A percentile compares a stretch with the other conserved stretches of the same genome.
Conservation (phyloP, 2,113 vertebrate species). For the Perca schrenkii region DNA sequence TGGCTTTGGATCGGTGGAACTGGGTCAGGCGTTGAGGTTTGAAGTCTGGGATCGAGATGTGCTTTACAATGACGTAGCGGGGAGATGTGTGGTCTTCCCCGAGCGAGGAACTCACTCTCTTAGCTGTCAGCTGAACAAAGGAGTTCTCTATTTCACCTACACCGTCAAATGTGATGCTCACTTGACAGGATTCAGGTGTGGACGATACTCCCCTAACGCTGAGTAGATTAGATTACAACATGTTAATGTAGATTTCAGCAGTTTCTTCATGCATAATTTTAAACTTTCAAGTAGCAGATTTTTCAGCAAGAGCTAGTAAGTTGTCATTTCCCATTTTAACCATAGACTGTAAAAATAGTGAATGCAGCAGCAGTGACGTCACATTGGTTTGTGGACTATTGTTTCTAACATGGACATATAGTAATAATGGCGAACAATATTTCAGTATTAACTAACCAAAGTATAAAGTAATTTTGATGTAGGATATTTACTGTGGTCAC, state of each 20-base stretch:
- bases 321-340: neutral
- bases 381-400: too few relatives aligned
- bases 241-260: neutral
- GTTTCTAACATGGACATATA: too few relatives aligned
- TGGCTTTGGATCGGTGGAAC: conserved; percentile 80
- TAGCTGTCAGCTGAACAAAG: conserved; percentile 81
- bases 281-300: neutral
- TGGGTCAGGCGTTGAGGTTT: conserved; percentile 80
- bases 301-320: neutral
- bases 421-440: neutral
- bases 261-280: neutral
- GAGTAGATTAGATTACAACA: conserved; percentile 50
- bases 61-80: conserved; percentile 77
- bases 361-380: too few relatives aligned
- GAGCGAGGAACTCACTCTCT: conserved; percentile 78
- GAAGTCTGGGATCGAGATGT: conserved; percentile 87
- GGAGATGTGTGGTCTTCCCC: conserved; percentile 76
- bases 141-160: conserved; percentile 84
- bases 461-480: conserved; percentile 6
- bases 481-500: neutral
- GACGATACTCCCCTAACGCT: conserved; percentile 78
- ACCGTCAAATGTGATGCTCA: conserved; percentile 76
- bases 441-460: neutral
- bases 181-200: conserved; percentile 82
- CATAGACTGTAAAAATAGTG: too few relatives aligned